A percentile compares a stretch with the other conserved stretches of the same genome.
phyloP scores from a whole-genome alignment of 2,113 vertebrate species.

The Triplophysa rosa region DNA sequence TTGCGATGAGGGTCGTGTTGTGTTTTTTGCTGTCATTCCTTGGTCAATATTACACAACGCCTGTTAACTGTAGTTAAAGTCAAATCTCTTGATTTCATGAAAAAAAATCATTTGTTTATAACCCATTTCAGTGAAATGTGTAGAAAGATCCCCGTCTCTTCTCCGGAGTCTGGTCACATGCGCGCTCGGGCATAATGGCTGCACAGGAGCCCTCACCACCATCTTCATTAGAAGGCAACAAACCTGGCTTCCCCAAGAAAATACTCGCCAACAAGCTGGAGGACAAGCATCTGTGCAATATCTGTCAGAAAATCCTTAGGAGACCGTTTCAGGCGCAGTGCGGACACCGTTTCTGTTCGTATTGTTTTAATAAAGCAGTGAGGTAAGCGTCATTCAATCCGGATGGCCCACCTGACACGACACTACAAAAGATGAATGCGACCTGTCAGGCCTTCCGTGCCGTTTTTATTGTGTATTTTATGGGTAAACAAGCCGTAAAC shows the following conservation, averaged over 20 bases:
- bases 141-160: slow-evolving; percentile 32
- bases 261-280: slow-evolving; percentile 88
- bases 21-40: too few species aligned
- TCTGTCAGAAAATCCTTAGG: slow-evolving; percentile 87
- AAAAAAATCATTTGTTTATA: neutral
- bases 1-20: neutral
- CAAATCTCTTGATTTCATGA: neutral
- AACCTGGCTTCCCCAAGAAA: slow-evolving; percentile 89
- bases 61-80: neutral
- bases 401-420: slow-evolving; percentile 14
- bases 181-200: slow-evolving; percentile 72
- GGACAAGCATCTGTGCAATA: slow-evolving; percentile 92
- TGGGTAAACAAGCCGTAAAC: slow-evolving; percentile 23
- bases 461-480: slow-evolving; percentile 14
- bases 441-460: neutral
- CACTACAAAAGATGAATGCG: slow-evolving; percentile 6
- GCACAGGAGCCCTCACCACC: slow-evolving; percentile 85
- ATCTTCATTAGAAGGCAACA: slow-evolving; percentile 86
- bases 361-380: slow-evolving; percentile 86
- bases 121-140: slow-evolving; percentile 36
- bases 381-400: slow-evolving; percentile 76
- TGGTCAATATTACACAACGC: neutral
- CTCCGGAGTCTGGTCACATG: slow-evolving; percentile 54
- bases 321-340: slow-evolving; percentile 92
- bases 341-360: slow-evolving; percentile 93